A percentile compares a stretch with the other conserved stretches of the same genome.
These are phyloP conservation scores for Agrypnus murinus DNA, from an alignment of 2,888 invertebrate species.

Conservation along the genomic window DNA sequence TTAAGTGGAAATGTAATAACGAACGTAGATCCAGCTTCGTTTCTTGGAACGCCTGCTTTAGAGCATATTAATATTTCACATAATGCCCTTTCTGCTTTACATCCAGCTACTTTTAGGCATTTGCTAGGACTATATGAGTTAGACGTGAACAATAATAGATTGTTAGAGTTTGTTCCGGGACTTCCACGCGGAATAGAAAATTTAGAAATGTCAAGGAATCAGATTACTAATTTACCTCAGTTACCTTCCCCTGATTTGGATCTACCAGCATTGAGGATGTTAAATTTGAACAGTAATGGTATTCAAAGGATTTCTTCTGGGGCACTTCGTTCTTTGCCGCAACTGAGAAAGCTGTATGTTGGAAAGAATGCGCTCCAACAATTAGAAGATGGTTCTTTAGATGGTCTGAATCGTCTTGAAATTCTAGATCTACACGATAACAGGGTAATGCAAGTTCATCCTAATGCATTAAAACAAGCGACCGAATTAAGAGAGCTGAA, in stretches of 20 bases:
- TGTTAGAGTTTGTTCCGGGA: slow-evolving; percentile 85
- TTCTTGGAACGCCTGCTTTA: slow-evolving; percentile 81
- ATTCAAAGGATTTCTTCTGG: slow-evolving; percentile 81
- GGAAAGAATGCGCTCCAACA: slow-evolving; percentile 83
- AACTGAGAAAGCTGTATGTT: slow-evolving; percentile 80
- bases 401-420: slow-evolving; percentile 82
- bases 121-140: slow-evolving; percentile 85
- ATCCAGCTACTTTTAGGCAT: slow-evolving; percentile 85
- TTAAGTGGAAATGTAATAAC: slow-evolving; percentile 83
- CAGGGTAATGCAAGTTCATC: slow-evolving; percentile 79
- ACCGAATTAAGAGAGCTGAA: slow-evolving; percentile 81
- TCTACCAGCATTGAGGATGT: slow-evolving; percentile 81
- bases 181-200: slow-evolving; percentile 86
- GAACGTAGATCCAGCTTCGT: slow-evolving; percentile 82
- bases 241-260: slow-evolving; percentile 81
- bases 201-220: slow-evolving; percentile 81
- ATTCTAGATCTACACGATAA: slow-evolving; percentile 85
- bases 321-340: slow-evolving; percentile 78
- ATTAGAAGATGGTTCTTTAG: slow-evolving; percentile 81
- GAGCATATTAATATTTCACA: slow-evolving; percentile 88
- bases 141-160: slow-evolving; percentile 82
- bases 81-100: slow-evolving; percentile 81
- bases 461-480: slow-evolving; percentile 78
- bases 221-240: slow-evolving; percentile 79
- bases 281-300: slow-evolving; percentile 85